Evolutionary conservation across 2,113 vertebrate species (phyloP).

Genomic region (Hemichromis elongatus): DNA sequence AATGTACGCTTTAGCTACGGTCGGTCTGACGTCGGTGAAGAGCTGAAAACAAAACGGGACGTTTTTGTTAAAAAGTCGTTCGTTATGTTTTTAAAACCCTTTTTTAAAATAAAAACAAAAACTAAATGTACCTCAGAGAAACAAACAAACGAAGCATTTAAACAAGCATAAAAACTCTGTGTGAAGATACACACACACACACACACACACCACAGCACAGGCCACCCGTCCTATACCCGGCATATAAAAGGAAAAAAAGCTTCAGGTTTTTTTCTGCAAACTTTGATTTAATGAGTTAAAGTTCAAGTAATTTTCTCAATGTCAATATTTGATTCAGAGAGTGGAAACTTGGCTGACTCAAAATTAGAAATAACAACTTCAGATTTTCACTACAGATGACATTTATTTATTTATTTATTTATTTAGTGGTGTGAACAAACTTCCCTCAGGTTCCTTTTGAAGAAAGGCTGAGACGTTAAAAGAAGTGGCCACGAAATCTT

Average conservation of each 20-base stretch:
- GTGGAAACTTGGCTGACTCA: neutral
- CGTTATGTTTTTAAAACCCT: too few relatives aligned
- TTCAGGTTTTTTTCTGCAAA: neutral
- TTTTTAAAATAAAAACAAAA: too few relatives aligned
- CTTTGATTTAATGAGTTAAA: neutral
- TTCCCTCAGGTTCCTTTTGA: neutral
- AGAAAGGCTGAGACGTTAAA: neutral
- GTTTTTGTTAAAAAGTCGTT: too few relatives aligned
- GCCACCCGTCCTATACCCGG: neutral
- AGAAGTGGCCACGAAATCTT: neutral
- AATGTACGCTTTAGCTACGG: too few relatives aligned
- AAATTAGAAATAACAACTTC: neutral
- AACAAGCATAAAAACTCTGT: too few relatives aligned
- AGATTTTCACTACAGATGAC: neutral
- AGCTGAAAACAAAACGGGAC: too few relatives aligned
- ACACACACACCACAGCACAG: too few relatives aligned
- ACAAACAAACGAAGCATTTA: too few relatives aligned
- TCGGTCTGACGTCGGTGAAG: too few relatives aligned
- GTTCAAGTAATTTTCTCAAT: neutral
- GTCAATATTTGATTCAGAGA: neutral
- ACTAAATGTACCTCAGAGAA: too few relatives aligned
- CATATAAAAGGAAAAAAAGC: rapidly evolving
- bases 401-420: neutral
- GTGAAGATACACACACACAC: too few relatives aligned
- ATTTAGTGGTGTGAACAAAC: neutral